Evolutionary conservation across 30 jellyfish, hydroid and myxozoan species (phyloP), one percentile per base, ranked within the genome.

Genomic region (Turritopsis dohrnii): DNA sequence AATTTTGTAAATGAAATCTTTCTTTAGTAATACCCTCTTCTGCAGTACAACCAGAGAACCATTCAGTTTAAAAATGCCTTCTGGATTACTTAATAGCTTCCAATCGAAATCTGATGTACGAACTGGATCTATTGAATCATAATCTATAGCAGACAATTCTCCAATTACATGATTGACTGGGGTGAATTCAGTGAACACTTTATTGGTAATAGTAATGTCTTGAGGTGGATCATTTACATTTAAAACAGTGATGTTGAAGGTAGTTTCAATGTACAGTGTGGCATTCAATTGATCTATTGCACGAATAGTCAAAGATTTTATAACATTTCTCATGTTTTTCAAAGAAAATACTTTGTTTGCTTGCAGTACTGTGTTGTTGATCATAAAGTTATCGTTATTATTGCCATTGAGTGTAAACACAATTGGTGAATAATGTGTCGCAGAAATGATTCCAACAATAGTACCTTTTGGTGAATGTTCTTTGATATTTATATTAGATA

Each of bases 221-320:
- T 80, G 25, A 7, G 98, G 98, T 53, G 96, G 95, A 82, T 92
- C 98, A 89, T 92, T 92, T 52, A 84, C 89, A 54, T 92, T 92
- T 29, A 74, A 22, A 18, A 92, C 81, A 0, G 82, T 73, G 29
- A 92, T 88, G 18, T 72, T 83, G 80, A 92, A 84, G 53, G 60
- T 52, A 54, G 73, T 75, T 25, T 88, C 96, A 41, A 54, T 76
- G 84, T 84, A 88, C 98, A 92, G 65, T 8, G 89, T 87, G 16
- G 97, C 92, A 25, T n/a, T 52, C 27, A 53, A 5, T 28, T 76
- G 41, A 79, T 88, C 96, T 25, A 87, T 87, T n/a, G 96, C 98
- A 20, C 96, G 86, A 80, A 92, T 76, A 54, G 84, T 77, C 27
- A 65, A 65, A 28, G 82, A 79, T 23, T 71, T 80, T 54, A 66